Evolutionary conservation across 2,113 vertebrate genomes (phyloP), one percentile per base, ranked within the genome.

Genomic region (Thryonomys swinderianus): DNA sequence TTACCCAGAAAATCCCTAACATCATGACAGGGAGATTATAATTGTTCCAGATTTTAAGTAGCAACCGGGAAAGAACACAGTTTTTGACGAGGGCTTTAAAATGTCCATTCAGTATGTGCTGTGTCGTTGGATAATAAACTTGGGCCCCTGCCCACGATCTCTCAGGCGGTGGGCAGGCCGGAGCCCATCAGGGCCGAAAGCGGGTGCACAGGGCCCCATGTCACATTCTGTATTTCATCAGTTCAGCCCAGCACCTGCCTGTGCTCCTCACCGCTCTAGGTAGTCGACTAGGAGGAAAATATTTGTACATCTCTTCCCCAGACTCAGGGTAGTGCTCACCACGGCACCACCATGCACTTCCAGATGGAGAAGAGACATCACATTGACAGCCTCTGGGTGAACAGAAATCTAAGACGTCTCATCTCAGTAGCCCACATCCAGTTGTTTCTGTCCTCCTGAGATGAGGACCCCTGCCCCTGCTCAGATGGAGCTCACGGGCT

Each of bases 141-240:
- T 2, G 1, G 57, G 61, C 13, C 23, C 51, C 12, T 51, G 3
- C n/a, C 79, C 79, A 37, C 40, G 20, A 7, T 23, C 67, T 88
- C 21, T 66, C 0, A 45, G 20, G 40, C 48, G 4, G 3, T 21
- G 4, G 4, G 3, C 17, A 3, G 42, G 4, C 45, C 34, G 32
- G 42, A 91, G 59, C 40, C 45, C 45, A 18, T 66, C 27, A 0
- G 17, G 71, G 64, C 5, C 11, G 34, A 62, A 25, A 67, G 48
- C n/a, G 32, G 17, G 27, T 0, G 0, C 7, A 7, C 5, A 13
- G 4, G 30, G 18, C 78, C 79, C 66, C 40, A 27, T 3, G 71
- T 48, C 30, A 0, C 30, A 30, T 45, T 96, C 82, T 86, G 18
- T 85, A 83, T 93, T 95, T 91, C 67, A 88, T 91, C 57, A 32